Evolutionary conservation across 2,888 invertebrate genomes (phyloP), one percentile per base, ranked within the genome.

Genomic region (Margaritifera margaritifera): DNA sequence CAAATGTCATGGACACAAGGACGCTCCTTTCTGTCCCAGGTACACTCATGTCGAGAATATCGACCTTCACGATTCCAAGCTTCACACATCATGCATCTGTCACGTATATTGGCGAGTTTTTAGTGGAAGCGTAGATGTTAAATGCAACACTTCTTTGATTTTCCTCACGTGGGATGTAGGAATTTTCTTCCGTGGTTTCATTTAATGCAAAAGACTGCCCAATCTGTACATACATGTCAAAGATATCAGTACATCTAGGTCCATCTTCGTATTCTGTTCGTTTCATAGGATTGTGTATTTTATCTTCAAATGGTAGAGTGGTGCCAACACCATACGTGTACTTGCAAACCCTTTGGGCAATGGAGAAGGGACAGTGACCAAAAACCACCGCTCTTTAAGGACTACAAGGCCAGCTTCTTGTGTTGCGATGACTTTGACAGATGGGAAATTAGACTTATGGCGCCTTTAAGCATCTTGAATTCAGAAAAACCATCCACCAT

Each of bases 401-500:
- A 74, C 71, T 11, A 69, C 63, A 3, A 75, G 59, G n/a, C 69
- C 69, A 52, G 72, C 69, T 18, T 75, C 75, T 15, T 57, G 57
- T 2, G 75, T 70, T 56, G 68, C 69, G n/a, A 72, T 62, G 1
- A 75, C 61, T 31, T 54, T 51, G 54, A 69, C 51, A 22, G 61
- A n/a, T 22, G 62, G 69, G 52, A 75, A 75, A 1, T 42, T 55
- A 25, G 60, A 56, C 42, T 56, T 64, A 75, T 59, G 18, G 55
- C 64, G 6, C 56, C 19, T 52, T 75, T 69, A 18, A 75, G 25
- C 15, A 70, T 56, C 1, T 62, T 69, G 1, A 68, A 75, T 50
- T 75, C 75, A 4, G 75, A 69, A 57, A 75, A 75, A 4, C 75
- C 75, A 18, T 72, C 75, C 3, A 75, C 70, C 71, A 74, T 72